Evolutionary conservation across 2,113 vertebrate genomes (phyloP), one percentile per base, ranked within the genome.

Genomic region (Furnarius figulus): DNA sequence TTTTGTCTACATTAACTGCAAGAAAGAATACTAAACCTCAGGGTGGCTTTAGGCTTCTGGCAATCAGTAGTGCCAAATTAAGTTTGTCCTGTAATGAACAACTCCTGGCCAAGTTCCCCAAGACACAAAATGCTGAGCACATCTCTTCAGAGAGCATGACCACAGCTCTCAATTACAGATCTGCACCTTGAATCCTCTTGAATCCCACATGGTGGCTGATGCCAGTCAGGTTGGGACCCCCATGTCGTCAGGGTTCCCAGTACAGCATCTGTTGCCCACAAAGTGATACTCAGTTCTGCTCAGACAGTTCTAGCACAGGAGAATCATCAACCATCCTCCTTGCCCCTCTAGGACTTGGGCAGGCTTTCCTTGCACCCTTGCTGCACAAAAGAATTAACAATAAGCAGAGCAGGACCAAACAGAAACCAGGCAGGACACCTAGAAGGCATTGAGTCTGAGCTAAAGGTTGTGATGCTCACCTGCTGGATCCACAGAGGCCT

Each of bases 1-100:
- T 59, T 52, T 90, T 93, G n/a, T 88, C 90, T 90, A 74, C 39
- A 66, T 39, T n/a, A 80, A 74, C 75, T 83, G 46, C 35, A 93
- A 72, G 75, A 91, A 97, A 40, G 12, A 63, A 23, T 27, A 37
- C 44, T 85, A 55, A 92, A 74, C 55, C 62, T 59, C 27, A 31
- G 10, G 9, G 2, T 65, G 49, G 27, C 85, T 93, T 92, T 63
- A 86, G 68, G 66, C 82, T 93, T 74, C 65, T 89, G 52, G 75
- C 89, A 92, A 50, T 89, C 37, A 10, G 24, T 20, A 75, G 8
- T 35, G n/a, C 33, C 73, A 90, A 92, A 95, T 78, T 62, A 93
- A 74, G 52, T 86, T 63, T 73, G 59, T 50, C 68, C 42, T 67
- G 1, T 77, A 96, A 90, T 42, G 42, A 93, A 90, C 89, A 59